Percentiles rank a stretch among this genome's conserved stretches.
phyloP scores from a whole-genome alignment of 37 sponge, comb jelly and placozoan genomes.

The Lycopodina hypogea region DNA sequence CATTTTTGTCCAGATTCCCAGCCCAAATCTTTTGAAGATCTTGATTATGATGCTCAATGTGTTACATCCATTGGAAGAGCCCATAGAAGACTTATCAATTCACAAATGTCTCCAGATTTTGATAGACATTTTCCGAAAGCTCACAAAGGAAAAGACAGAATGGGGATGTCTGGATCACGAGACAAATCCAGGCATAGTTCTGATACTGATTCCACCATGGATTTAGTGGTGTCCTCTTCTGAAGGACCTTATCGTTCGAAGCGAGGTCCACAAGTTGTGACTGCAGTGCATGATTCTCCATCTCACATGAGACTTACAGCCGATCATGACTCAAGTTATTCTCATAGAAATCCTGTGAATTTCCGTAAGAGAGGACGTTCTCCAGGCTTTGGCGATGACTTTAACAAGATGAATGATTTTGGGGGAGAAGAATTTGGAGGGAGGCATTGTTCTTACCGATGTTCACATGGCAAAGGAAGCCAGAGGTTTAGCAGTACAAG shows the following conservation, averaged over 20 bases:
- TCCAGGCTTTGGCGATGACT: not conserved
- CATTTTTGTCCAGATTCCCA: not conserved
- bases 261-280: constrained; percentile 5
- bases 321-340: not conserved
- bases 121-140: not conserved
- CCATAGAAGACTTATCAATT: not conserved
- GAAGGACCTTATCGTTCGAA: not conserved
- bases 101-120: constrained; percentile 5
- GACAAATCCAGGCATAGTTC: not conserved
- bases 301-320: not conserved
- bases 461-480: not conserved
- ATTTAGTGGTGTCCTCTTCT: too few species aligned
- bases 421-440: not conserved
- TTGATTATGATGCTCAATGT: not conserved
- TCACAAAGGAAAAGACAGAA: not conserved
- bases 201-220: not conserved
- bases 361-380: constrained; percentile 21
- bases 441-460: not conserved
- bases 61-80: not conserved
- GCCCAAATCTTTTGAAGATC: constrained; percentile 20
- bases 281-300: not conserved
- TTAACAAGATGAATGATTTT: not conserved
- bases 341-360: not conserved
- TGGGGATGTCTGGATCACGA: not conserved
- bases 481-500: not conserved